Conservation (phyloP, 2,113 vertebrate species). For the Eulemur macaco region DNA sequence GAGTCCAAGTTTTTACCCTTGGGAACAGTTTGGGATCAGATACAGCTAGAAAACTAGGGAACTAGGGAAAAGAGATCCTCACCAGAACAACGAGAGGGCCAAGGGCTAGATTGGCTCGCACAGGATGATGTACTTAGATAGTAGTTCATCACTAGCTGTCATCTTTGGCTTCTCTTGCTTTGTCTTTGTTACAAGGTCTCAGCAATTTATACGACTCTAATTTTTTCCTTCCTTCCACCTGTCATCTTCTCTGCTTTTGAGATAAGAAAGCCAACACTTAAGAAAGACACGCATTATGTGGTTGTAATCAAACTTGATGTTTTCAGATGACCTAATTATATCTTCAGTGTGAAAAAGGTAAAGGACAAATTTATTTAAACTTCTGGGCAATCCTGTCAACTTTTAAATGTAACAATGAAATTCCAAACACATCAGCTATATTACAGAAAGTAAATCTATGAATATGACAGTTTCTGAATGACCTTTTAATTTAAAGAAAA, state of each 20-base stretch:
- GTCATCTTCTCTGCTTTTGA: conserved; percentile 79
- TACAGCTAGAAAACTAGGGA: background rate
- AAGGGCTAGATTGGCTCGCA: no score
- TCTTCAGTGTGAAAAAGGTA: conserved; percentile 82
- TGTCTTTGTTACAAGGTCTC: conserved; percentile 67
- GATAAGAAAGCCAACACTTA: conserved; percentile 84
- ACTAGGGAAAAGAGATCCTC: background rate
- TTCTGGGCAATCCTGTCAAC: conserved; percentile 78
- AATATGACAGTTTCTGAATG: conserved; percentile 90
- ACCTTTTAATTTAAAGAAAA: conserved; percentile 91
- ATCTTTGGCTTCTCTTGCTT: background rate
- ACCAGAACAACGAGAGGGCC: background rate
- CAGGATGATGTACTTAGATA: accelerated
- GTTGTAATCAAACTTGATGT: conserved; percentile 79
- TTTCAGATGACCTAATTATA: conserved; percentile 74
- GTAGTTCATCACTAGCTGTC: background rate
- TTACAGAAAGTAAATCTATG: conserved; percentile 87
- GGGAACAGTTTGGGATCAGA: background rate
- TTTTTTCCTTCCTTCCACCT: conserved; percentile 71
- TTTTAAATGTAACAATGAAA: conserved; percentile 82
- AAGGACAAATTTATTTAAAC: conserved; percentile 81
- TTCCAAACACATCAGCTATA: conserved; percentile 86
- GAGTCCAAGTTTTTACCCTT: background rate
- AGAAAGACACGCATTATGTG: conserved; percentile 84
- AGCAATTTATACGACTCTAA: conserved; percentile 71